Percentiles rank a stretch among this genome's conserved stretches.
Conservation (phyloP, 1,140 invertebrate species). For the Ganaspis sp. region DNA sequence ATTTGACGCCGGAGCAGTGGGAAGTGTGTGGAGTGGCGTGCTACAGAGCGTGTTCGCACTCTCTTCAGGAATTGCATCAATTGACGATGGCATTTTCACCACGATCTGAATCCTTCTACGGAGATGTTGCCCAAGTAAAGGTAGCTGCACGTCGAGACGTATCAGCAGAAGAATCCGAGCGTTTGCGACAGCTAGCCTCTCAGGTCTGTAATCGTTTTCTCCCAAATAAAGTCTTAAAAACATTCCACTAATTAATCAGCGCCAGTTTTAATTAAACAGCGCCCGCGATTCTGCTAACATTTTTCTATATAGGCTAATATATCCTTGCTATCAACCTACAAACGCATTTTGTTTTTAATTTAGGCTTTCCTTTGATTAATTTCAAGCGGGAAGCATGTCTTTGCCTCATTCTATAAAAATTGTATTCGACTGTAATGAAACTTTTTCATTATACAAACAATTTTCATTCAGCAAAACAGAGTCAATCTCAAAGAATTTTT, state of each 20-base stretch:
- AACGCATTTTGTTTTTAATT: conserved; percentile 12
- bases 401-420: neutral
- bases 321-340: conserved; percentile 10
- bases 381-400: conserved; percentile 4
- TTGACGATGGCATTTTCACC: conserved; percentile 91
- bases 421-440: too few species aligned
- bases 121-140: conserved; percentile 93
- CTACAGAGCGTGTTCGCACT: conserved; percentile 88
- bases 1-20: conserved; percentile 89
- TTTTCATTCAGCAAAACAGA: too few species aligned
- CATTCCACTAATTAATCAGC: neutral
- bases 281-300: neutral
- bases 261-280: neutral
- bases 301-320: neutral
- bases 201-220: conserved; percentile 79
- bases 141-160: conserved; percentile 92
- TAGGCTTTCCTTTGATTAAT: conserved; percentile 28
- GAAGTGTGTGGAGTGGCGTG: conserved; percentile 87
- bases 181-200: conserved; percentile 89
- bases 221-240: neutral
- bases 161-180: conserved; percentile 86
- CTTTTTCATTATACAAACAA: too few species aligned
- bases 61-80: conserved; percentile 89
- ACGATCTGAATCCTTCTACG: conserved; percentile 94
- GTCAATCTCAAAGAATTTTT: too few species aligned